phyloP scores from a whole-genome alignment of 35 echinoderm and acorn worm species.

The Anneissia japonica region DNA sequence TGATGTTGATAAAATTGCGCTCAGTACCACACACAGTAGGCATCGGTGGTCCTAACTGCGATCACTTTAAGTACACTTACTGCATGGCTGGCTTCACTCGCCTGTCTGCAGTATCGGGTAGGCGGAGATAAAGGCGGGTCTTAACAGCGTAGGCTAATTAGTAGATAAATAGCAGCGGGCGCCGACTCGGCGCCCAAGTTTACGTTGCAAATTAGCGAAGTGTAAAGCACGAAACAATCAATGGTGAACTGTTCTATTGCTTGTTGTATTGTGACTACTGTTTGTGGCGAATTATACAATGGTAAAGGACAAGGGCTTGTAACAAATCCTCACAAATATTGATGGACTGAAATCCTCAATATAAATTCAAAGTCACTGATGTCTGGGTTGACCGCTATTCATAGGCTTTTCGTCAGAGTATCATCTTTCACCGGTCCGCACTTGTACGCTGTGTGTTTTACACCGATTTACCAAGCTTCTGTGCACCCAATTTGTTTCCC shows the following conservation, averaged over 20 bases:
- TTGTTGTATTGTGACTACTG: not conserved
- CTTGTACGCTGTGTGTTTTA: no score
- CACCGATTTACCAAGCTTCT: no score
- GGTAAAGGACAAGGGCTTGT: not conserved
- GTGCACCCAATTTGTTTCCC: no score
- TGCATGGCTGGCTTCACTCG: not conserved
- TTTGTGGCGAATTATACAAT: not conserved
- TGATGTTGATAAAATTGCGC: not conserved
- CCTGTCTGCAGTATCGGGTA: not conserved
- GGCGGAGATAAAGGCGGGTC: not conserved
- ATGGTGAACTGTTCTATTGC: not conserved
- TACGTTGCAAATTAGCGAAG: not conserved
- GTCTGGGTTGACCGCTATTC: not conserved
- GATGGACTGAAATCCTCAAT: not conserved
- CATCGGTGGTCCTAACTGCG: not conserved
- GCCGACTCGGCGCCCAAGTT: not conserved
- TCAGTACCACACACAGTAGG: not conserved
- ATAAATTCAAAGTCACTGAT: not conserved
- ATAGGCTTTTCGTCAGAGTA: not conserved
- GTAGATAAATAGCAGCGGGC: not conserved
- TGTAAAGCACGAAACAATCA: not conserved
- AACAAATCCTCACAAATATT: not conserved
- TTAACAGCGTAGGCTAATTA: not conserved
- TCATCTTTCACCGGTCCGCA: not conserved
- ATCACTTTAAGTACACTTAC: not conserved